Base-by-base conservation (phyloP, 1,140 invertebrate genomes). In the Philopotamus ludificatus region DNA sequence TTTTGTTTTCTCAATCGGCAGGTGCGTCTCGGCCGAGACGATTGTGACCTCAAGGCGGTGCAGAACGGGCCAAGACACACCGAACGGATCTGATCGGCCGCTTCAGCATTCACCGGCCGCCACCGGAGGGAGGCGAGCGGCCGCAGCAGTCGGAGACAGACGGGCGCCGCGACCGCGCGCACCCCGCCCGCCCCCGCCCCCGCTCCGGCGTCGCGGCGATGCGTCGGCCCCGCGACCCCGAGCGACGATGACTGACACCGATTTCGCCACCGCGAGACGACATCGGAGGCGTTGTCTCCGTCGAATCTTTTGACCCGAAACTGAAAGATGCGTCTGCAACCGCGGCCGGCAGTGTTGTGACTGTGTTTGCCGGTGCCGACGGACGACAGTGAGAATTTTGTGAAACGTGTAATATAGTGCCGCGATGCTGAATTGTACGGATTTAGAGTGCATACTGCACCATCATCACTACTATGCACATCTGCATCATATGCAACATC, bases 371-470 rank as follows among this genome's bases (percentile, higher is more conserved):
- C n/a, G n/a, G n/a, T n/a, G n/a, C n/a, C n/a, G n/a, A n/a, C n/a
- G n/a, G n/a, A n/a, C n/a, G n/a, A n/a, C n/a, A 8, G 34, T 39
- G 34, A 39, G n/a, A 39, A n/a, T 39, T 7, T n/a, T 39, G 44
- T 45, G 44, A 10, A 15, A 10, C 16, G 44, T 45, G 44, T 15
- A 15, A 8, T 21, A 23, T 7, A 45, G 50, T 57, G 74, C 74
- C 73, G 79, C 70, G 72, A 89, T 89, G 87, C 81, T 89, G 75
- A 89, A 89, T 77, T 89, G 87, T 76, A 88, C 86, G 34, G 87
- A 88, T 81, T 80, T 88, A 75, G 86, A 87, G 80, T 89, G 87
- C 80, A 87, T 88, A 74, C 77, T 89, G 73, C 87, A 89, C 79
- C 86, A 88, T 75, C 86, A 88, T 73, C 86, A 89, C 72, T 87